These are phyloP conservation scores for Pachyramphus minor DNA, from an alignment of 2,113 vertebrate genomes.

Conservation along the genomic window DNA sequence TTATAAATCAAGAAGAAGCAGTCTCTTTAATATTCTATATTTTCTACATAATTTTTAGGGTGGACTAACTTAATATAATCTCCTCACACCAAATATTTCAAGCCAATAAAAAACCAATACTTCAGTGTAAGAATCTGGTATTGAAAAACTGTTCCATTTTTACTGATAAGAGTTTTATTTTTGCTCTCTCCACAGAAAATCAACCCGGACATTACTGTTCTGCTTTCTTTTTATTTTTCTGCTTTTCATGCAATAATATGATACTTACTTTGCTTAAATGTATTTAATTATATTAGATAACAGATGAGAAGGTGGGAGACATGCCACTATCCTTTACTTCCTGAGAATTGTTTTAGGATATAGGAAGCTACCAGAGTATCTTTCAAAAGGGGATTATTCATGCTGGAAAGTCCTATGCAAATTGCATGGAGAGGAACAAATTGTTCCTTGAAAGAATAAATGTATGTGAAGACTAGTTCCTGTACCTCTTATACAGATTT, in stretches of 20 bases:
- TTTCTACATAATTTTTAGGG: neutral
- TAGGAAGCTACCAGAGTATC: neutral
- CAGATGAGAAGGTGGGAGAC: neutral
- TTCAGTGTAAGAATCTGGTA: neutral
- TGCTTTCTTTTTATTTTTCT: neutral
- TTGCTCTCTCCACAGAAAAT: neutral
- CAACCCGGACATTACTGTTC: neutral
- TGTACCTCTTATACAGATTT: neutral
- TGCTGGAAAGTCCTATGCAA: neutral
- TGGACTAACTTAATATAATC: neutral
- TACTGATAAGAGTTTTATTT: neutral
- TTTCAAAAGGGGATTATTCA: neutral
- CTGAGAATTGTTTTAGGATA: neutral
- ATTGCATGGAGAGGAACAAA: neutral
- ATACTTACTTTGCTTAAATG: neutral
- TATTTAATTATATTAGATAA: neutral
- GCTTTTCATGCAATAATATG: neutral
- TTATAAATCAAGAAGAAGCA: neutral
- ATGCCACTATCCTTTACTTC: neutral
- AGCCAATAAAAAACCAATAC: neutral
- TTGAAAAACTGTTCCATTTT: neutral
- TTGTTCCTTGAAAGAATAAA: neutral
- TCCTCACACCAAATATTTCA: neutral
- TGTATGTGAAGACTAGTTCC: neutral
- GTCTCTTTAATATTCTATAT: neutral